Evolutionary conservation across 2,888 invertebrate species (phyloP).

Genomic region (Caenorhabditis imperialis): DNA sequence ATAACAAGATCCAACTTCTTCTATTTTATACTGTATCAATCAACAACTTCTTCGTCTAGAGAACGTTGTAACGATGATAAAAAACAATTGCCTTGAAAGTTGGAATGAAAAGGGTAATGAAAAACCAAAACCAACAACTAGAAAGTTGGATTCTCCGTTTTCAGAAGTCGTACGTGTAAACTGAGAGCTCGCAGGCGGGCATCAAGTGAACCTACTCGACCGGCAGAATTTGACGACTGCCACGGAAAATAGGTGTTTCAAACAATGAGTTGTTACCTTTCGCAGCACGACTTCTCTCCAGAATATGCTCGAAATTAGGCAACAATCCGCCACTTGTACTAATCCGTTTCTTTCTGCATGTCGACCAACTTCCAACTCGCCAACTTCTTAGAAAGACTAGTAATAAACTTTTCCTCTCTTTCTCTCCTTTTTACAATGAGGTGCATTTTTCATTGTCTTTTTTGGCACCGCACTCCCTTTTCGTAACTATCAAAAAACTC

Average conservation of each 20-base stretch:
- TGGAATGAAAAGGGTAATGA: no score
- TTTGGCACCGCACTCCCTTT: neutral
- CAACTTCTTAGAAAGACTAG: constrained; percentile 2
- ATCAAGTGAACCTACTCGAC: constrained; percentile 26
- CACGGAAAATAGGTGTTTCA: constrained; percentile 15
- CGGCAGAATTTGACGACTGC: constrained; percentile 18
- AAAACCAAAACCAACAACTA: constrained; percentile 15
- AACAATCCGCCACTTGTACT: constrained; percentile 29
- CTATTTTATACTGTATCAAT: no score
- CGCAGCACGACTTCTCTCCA: neutral
- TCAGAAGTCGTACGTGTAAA: constrained; percentile 20
- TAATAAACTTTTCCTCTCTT: neutral
- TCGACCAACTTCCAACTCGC: constrained; percentile 13
- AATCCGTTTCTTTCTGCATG: constrained; percentile 27
- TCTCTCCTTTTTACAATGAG: neutral
- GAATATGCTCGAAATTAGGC: neutral
- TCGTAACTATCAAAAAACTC: neutral
- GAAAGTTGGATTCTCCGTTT: constrained; percentile 28
- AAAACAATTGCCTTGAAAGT: no score
- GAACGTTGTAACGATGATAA: no score
- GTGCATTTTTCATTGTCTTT: neutral
- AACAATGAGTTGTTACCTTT: constrained; percentile 18
- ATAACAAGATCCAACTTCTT: no score
- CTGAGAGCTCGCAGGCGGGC: constrained; percentile 14
- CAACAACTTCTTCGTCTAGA: no score